These are phyloP conservation scores for Semaprochilodus insignis DNA, from an alignment of 2,797 vertebrate genomes.

Conservation along the genomic window DNA sequence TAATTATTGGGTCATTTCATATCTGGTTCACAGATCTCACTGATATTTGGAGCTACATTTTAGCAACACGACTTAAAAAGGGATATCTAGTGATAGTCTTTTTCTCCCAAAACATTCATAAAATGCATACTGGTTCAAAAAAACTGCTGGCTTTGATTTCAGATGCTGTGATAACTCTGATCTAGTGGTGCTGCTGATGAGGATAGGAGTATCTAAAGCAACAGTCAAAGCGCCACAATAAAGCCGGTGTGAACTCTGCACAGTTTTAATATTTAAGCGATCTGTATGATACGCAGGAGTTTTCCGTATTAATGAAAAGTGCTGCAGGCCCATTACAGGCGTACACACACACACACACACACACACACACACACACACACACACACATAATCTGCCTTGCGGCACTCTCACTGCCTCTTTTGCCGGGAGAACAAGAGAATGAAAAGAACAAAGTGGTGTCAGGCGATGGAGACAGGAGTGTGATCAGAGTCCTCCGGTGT, in stretches of 20 bases:
- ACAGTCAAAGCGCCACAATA: neutral
- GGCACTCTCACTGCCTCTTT: constrained; percentile 19
- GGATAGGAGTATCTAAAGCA: neutral
- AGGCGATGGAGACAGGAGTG: constrained; percentile 35
- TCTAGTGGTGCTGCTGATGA: neutral
- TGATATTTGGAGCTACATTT: neutral
- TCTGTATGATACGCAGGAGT: neutral
- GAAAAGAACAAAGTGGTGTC: constrained; percentile 46
- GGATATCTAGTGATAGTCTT: neutral
- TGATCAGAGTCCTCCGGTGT: constrained; percentile 40
- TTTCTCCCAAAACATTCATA: neutral
- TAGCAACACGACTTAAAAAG: neutral
- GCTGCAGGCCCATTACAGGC: neutral
- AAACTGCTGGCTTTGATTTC: neutral
- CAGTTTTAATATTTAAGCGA: neutral
- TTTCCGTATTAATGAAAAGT: constrained; percentile 1
- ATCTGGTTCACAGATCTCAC: constrained; percentile 4
- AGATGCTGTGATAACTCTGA: neutral
- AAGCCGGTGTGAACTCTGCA: neutral
- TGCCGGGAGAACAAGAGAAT: constrained; percentile 15
- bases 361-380: neutral
- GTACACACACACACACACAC: neutral
- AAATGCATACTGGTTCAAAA: constrained; percentile 2
- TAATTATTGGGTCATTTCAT: constrained; percentile 8
- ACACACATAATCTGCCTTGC: constrained; percentile 3